phyloP scores from a whole-genome alignment of 2,113 vertebrate genomes.

The Cyprinodon brontotheroides region DNA sequence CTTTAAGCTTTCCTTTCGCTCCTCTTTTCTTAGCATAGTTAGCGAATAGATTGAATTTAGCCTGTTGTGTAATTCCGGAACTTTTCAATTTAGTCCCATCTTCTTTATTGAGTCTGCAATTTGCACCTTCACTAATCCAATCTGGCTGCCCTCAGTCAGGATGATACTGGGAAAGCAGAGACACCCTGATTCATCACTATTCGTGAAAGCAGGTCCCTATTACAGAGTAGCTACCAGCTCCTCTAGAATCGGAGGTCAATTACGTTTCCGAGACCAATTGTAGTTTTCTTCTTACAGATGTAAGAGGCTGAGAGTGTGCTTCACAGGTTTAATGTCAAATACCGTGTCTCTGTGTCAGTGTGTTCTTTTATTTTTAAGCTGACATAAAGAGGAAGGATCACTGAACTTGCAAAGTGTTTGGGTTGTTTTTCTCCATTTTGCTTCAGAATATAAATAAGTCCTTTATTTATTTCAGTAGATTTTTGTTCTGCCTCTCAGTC shows the following conservation, averaged over 20 bases:
- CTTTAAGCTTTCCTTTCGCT: background rate
- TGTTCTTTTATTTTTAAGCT: slow-evolving; percentile 35
- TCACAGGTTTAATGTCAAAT: slow-evolving; percentile 43
- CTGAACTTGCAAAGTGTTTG: slow-evolving; percentile 40
- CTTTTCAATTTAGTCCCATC: slow-evolving; percentile 62
- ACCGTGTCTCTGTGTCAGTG: background rate
- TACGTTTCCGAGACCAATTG: slow-evolving; percentile 54
- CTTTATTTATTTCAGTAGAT: slow-evolving; percentile 30
- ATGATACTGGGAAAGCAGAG: slow-evolving; percentile 23
- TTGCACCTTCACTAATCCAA: slow-evolving; percentile 70
- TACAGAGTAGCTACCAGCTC: slow-evolving; percentile 40
- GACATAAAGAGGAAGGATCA: slow-evolving; percentile 14
- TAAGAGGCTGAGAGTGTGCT: background rate
- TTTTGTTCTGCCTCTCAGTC: slow-evolving; percentile 22
- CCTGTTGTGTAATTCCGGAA: slow-evolving; percentile 59
- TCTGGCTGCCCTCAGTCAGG: slow-evolving; percentile 47
- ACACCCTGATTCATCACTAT: slow-evolving; percentile 46
- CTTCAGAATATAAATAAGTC: slow-evolving; percentile 49
- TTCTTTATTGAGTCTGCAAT: slow-evolving; percentile 42
- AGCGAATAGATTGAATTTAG: slow-evolving; percentile 33
- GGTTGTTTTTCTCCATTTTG: slow-evolving; percentile 41
- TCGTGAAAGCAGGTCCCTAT: slow-evolving; percentile 16
- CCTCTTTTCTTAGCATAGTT: slow-evolving; percentile 9
- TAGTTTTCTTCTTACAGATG: slow-evolving; percentile 24
- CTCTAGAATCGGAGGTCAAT: slow-evolving; percentile 52